A percentile compares a stretch with the other conserved stretches of the same genome.
These are phyloP conservation scores for Parasteatoda tepidariorum DNA, from an alignment of 1,140 invertebrate genomes.

Conservation along the genomic window DNA sequence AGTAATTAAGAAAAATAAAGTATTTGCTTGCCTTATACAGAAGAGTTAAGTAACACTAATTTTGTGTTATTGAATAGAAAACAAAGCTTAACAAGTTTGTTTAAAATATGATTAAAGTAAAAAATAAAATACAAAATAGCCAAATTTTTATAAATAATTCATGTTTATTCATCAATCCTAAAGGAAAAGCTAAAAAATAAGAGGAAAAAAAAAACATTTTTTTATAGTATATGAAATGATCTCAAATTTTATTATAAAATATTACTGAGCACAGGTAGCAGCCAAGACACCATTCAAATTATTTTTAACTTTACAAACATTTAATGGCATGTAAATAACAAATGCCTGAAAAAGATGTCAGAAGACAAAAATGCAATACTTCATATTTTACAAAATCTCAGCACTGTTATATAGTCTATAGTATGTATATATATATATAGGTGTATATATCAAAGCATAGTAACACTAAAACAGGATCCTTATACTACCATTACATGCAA, in stretches of 20 bases:
- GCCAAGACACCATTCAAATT: slow-evolving; percentile 58
- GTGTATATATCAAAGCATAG: slow-evolving; percentile 42
- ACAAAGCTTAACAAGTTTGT: background rate
- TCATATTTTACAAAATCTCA: slow-evolving; percentile 55
- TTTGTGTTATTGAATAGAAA: background rate
- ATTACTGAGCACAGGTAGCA: slow-evolving; percentile 57
- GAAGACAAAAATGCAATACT: slow-evolving; percentile 51
- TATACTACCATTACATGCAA: slow-evolving; percentile 56
- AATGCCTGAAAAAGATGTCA: slow-evolving; percentile 56
- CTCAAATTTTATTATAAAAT: slow-evolving; percentile 58
- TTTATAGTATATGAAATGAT: slow-evolving; percentile 55
- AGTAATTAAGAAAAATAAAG: too few relatives aligned
- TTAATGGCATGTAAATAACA: slow-evolving; percentile 56
- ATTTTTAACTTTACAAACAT: slow-evolving; percentile 55
- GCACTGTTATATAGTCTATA: slow-evolving; percentile 34
- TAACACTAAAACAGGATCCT: slow-evolving; percentile 53
- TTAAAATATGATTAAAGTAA: background rate
- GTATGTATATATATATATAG: slow-evolving; percentile 42
- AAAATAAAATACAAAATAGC: background rate
- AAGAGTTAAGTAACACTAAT: background rate
- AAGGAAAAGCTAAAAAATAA: slow-evolving; percentile 52
- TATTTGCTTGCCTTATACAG: too few relatives aligned
- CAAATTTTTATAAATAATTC: slow-evolving; percentile 48
- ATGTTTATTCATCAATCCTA: slow-evolving; percentile 52
- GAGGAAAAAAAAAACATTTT: slow-evolving; percentile 25